Base-by-base conservation (phyloP, 2,113 vertebrate genomes). In the Tylochromis polylepis region DNA sequence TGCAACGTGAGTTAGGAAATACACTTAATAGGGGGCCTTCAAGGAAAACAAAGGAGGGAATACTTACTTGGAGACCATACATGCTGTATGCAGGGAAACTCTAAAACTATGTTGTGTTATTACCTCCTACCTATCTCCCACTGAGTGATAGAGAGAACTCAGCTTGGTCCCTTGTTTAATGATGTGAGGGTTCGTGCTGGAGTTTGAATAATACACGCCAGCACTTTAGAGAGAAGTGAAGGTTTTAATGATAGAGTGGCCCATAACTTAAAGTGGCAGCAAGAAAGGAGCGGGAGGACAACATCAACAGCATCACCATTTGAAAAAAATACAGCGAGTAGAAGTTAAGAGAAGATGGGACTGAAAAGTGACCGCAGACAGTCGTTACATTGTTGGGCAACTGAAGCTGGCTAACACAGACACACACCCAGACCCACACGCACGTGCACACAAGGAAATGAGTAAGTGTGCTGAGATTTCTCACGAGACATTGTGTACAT, bases 201-300 rank as follows among this genome's bases (percentile, higher is more conserved):
- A 55, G 46, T 88, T 89, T 84, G 58, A 92, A 91, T 81, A 88
- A 87, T 79, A 83, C 60, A 92, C 29, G 65, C 49, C 3, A 86
- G 88, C 77, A 90, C 82, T 86, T 91, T 83, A 90, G 67, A 93
- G 82, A 75, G 31, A 87, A 84, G 88, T 92, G 88, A 91, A 84
- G 89, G 79, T 83, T 90, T 92, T 89, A 51, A 94, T 93, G 93
- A 94, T 86, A 88, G 67, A 93, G 86, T 75, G 78, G 88, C 70
- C 85, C 85, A 83, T 92, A 93, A 94, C 85, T 94, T 90, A 90
- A 92, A 41, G 88, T 90, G 83, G 85, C 88, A 92, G 82, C 88
- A 89, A 82, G 84, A 85, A 92, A 90, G 57, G 85, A 92, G 82
- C 85, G 86, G 84, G 90, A 86, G 49, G 88, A 89, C 78, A 78